Conservation (phyloP, 2,888 invertebrate genomes). For the Heliconius aoede region DNA sequence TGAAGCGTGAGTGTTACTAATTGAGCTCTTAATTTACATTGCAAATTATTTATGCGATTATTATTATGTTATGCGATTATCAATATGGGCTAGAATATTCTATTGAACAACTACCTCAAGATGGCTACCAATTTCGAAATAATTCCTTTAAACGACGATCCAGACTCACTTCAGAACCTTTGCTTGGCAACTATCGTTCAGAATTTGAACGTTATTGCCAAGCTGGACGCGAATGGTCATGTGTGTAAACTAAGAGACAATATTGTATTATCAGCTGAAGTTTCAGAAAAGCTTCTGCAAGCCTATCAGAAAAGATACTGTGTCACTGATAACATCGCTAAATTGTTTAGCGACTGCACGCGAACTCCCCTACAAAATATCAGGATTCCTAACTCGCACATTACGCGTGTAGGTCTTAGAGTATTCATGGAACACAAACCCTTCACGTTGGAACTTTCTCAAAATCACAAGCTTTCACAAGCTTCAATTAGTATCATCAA, state of each 20-base stretch:
- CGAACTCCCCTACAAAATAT: conserved; percentile 88
- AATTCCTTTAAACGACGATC: conserved; percentile 69
- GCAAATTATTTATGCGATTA: too few species aligned
- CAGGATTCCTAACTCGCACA: conserved; percentile 87
- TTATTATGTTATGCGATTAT: conserved; percentile 50
- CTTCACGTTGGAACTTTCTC: conserved; percentile 88
- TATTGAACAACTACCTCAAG: conserved; percentile 49
- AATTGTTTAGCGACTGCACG: conserved; percentile 88
- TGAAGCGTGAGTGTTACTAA: conserved; percentile 33
- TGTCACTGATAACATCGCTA: conserved; percentile 87
- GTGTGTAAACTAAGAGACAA: conserved; percentile 83
- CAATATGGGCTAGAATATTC: conserved; percentile 51
- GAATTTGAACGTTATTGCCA: conserved; percentile 86
- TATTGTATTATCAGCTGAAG: conserved; percentile 87
- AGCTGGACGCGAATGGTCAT: conserved; percentile 70
- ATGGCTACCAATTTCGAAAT: conserved; percentile 62
- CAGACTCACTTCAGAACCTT: conserved; percentile 85
- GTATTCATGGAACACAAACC: conserved; percentile 89
- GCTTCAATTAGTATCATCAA: conserved; percentile 87
- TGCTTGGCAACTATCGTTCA: conserved; percentile 86
- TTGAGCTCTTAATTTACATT: conserved; percentile 19
- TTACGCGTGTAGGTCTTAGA: conserved; percentile 88
- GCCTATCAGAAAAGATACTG: conserved; percentile 81
- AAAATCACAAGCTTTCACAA: conserved; percentile 87
- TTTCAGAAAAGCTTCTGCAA: conserved; percentile 87